Evolutionary conservation across 2,888 invertebrate genomes (phyloP).

Genomic region (Steinernema hermaphroditum): DNA sequence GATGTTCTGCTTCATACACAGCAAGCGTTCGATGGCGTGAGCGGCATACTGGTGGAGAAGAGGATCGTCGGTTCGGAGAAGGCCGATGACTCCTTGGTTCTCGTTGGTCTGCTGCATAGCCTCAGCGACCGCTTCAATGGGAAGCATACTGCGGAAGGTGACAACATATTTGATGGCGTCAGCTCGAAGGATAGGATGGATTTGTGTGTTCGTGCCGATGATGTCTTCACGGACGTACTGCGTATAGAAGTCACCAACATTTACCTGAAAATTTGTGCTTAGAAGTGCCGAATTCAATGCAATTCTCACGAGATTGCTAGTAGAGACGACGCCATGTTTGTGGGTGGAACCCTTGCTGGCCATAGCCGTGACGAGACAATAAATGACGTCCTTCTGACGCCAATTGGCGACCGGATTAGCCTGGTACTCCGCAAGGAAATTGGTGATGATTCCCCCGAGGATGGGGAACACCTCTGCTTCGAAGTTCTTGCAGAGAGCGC

Average conservation of each 20-base stretch:
- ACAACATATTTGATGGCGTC: constrained; percentile 94
- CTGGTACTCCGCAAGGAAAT: constrained; percentile 72
- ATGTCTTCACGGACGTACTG: constrained; percentile 85
- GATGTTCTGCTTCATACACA: constrained; percentile 70
- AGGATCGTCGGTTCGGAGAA: constrained; percentile 77
- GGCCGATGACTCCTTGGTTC: constrained; percentile 64
- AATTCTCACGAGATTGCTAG: constrained; percentile 48
- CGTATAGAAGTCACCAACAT: constrained; percentile 84
- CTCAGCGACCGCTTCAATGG: constrained; percentile 77
- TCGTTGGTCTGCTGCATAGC: constrained; percentile 70
- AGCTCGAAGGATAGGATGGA: constrained; percentile 78
- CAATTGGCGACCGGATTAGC: constrained; percentile 80
- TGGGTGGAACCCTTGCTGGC: constrained; percentile 86
- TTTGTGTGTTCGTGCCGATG: constrained; percentile 70
- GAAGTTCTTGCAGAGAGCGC: constrained; percentile 83
- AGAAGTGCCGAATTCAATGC: background rate
- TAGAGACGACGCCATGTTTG: constrained; percentile 69
- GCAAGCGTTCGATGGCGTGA: constrained; percentile 83
- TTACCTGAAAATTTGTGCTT: constrained; percentile 71
- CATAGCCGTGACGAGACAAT: constrained; percentile 92
- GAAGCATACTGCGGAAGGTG: constrained; percentile 88
- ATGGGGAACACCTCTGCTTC: constrained; percentile 71
- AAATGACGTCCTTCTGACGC: constrained; percentile 82
- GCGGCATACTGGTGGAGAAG: constrained; percentile 95
- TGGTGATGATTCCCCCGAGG: constrained; percentile 36